phyloP scores from a whole-genome alignment of 2,797 vertebrate genomes.

The Sternarchorhynchus goeldii region DNA sequence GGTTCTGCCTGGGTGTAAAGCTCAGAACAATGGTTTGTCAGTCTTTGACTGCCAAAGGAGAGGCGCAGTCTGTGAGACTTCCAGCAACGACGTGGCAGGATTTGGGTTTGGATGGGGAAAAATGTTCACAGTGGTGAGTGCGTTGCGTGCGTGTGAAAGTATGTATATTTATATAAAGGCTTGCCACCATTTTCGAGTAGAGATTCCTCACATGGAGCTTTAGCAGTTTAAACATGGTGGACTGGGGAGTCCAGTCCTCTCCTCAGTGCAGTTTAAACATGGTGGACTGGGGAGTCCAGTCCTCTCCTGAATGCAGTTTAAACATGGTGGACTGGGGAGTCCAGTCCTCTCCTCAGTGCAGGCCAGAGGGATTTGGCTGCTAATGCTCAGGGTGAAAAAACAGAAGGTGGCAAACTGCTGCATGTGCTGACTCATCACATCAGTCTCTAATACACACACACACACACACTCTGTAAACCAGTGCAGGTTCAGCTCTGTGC shows the following conservation, averaged over 20 bases:
- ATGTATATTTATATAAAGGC: slow-evolving; percentile 48
- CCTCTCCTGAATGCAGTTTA: too few relatives aligned
- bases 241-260: slow-evolving; percentile 24
- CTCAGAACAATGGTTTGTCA: not conserved
- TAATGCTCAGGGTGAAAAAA: slow-evolving; percentile 70
- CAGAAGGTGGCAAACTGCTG: slow-evolving; percentile 34
- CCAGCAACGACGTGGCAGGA: too few relatives aligned
- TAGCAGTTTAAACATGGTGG: slow-evolving; percentile 72
- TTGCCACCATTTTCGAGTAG: slow-evolving; percentile 64
- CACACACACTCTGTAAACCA: slow-evolving; percentile 37
- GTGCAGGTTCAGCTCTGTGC: slow-evolving; percentile 40
- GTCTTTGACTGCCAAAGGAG: not conserved
- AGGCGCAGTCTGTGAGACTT: too few relatives aligned
- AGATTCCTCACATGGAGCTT: slow-evolving; percentile 67
- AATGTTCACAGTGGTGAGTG: not conserved
- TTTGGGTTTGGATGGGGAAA: not conserved
- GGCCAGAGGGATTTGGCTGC: slow-evolving; percentile 76
- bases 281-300: too few relatives aligned
- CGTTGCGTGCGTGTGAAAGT: not conserved
- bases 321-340: too few relatives aligned
- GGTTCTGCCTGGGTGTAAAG: not conserved
- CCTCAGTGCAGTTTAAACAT: too few relatives aligned
- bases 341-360: slow-evolving; percentile 57
- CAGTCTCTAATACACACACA: slow-evolving; percentile 46
- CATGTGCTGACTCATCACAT: slow-evolving; percentile 69